A percentile compares a stretch with the other conserved stretches of the same genome.
phyloP scores from a whole-genome alignment of 2,113 vertebrate species.

The Piprites chloris region DNA sequence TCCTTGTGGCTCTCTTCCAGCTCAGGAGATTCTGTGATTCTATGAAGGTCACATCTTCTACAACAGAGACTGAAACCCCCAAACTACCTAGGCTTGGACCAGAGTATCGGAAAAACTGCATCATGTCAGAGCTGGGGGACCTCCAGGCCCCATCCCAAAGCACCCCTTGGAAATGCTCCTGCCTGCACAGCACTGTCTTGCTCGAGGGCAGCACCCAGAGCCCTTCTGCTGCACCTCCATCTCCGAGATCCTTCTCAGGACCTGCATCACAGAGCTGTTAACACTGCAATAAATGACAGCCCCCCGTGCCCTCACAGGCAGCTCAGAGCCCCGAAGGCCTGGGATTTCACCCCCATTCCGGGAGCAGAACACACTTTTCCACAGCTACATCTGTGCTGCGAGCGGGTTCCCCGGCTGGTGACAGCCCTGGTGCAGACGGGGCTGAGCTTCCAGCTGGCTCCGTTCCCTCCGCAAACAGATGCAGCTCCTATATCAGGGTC shows the following conservation, averaged over 20 bases:
- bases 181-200: background rate
- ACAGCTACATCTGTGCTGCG: background rate
- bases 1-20: background rate
- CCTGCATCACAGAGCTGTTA: background rate
- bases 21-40: background rate
- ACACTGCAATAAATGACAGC: fast-evolving
- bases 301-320: background rate
- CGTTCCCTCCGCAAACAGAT: slow-evolving; percentile 31
- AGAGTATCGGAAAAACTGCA: fast-evolving
- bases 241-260: background rate
- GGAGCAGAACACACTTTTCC: background rate
- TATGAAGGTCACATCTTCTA: background rate
- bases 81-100: background rate
- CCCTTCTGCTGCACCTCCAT: background rate
- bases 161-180: background rate
- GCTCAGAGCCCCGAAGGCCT: background rate
- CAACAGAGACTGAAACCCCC: background rate
- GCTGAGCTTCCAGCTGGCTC: slow-evolving; percentile 52
- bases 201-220: background rate
- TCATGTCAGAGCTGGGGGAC: background rate
- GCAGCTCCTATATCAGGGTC: slow-evolving; percentile 48
- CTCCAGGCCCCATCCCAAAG: background rate
- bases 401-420: background rate
- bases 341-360: fast-evolving
- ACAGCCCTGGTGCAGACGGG: slow-evolving; percentile 3